Percentiles rank a stretch among this genome's conserved stretches.
phyloP scores from a whole-genome alignment of 2,888 invertebrate genomes.

The Saturnia pavonia region DNA sequence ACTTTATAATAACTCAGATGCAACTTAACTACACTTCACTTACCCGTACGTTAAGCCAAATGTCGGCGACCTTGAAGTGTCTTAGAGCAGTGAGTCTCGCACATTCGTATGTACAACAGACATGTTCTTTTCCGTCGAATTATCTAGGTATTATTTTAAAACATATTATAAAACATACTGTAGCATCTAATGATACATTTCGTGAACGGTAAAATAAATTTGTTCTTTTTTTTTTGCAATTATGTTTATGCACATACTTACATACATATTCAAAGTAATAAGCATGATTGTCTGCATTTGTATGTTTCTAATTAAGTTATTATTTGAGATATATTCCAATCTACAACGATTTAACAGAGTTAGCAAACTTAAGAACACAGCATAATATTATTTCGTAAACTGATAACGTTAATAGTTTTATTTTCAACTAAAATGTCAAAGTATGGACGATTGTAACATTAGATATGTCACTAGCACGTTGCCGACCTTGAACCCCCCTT shows the following conservation, averaged over 20 bases:
- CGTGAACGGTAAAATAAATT: not conserved
- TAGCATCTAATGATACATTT: not conserved
- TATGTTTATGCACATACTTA: not conserved
- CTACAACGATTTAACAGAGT: not conserved
- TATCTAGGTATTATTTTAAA: slow-evolving; percentile 6
- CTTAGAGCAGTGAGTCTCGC: slow-evolving; percentile 36
- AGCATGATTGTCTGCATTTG: not conserved
- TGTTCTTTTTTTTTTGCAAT: slow-evolving; percentile 7
- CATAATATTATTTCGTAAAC: no score
- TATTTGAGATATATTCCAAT: not conserved
- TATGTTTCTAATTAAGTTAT: slow-evolving; percentile 2
- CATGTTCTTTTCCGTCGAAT: slow-evolving; percentile 8
- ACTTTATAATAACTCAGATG: slow-evolving; percentile 18
- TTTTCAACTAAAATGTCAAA: no score
- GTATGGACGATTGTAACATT: no score
- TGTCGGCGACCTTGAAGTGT: slow-evolving; percentile 40
- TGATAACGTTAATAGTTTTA: no score
- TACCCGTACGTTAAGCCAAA: slow-evolving; percentile 29
- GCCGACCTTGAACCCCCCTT: no score
- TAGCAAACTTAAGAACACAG: not conserved
- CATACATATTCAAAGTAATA: not conserved
- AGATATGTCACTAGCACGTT: no score
- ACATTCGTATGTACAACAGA: slow-evolving; percentile 23
- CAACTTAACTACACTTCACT: slow-evolving; percentile 21
- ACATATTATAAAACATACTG: not conserved